These are phyloP conservation scores for Polia nebulosa DNA, from an alignment of 2,888 invertebrate species.

Conservation along the genomic window DNA sequence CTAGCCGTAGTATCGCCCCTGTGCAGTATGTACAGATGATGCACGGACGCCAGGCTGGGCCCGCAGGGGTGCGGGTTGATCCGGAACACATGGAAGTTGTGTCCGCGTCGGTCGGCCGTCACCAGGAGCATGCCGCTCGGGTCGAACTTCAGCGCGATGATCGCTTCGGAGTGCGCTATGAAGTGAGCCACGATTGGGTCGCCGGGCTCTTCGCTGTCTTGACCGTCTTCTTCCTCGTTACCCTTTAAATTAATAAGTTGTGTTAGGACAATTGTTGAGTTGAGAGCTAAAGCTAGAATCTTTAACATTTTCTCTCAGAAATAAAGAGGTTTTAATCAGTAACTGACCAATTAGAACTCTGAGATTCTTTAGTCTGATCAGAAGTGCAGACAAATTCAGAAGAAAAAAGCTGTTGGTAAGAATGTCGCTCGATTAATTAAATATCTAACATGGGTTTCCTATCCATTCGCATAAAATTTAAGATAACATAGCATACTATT, in stretches of 20 bases:
- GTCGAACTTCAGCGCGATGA: constrained; percentile 97
- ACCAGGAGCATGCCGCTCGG: constrained; percentile 96
- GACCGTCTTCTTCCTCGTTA: constrained; percentile 89
- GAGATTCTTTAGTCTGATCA: background rate
- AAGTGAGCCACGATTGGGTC: constrained; percentile 97
- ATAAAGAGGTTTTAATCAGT: background rate
- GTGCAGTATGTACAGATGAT: constrained; percentile 98
- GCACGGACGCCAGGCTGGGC: constrained; percentile 96
- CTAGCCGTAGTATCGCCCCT: constrained; percentile 99
- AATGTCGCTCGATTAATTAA: no score
- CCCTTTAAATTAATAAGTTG: constrained; percentile 71
- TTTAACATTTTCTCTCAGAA: background rate
- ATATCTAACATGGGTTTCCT: no score
- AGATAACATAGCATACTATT: no score
- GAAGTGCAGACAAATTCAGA: no score
- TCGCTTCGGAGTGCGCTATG: constrained; percentile 96
- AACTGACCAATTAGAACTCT: background rate
- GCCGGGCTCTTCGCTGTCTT: constrained; percentile 92
- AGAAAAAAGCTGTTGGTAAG: no score
- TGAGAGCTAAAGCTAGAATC: background rate
- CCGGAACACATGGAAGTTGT: constrained; percentile 98
- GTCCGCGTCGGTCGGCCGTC: constrained; percentile 97
- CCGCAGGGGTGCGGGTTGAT: constrained; percentile 98
- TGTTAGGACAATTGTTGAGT: background rate
- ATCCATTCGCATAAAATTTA: no score